Percentiles rank a stretch among this genome's conserved stretches.
These are phyloP conservation scores for Cossypha niveicapilla DNA, from an alignment of 2,797 vertebrate species.

Conservation along the genomic window DNA sequence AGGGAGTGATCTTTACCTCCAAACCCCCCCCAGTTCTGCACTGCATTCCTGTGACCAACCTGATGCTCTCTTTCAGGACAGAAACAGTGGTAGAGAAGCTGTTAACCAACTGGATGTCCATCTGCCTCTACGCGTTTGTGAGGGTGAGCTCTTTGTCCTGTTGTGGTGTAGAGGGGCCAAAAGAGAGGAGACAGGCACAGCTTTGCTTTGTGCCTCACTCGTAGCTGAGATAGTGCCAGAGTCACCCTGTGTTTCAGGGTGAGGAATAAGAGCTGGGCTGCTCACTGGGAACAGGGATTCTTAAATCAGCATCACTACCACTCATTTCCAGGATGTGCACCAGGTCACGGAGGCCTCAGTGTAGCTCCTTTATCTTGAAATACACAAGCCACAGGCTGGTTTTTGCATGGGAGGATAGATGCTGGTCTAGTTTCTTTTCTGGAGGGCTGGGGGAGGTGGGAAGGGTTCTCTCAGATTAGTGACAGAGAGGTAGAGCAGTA, in stretches of 20 bases:
- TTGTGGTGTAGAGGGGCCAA: neutral
- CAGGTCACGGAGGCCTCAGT: neutral
- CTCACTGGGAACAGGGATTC: neutral
- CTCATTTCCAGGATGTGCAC: neutral
- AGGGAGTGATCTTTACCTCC: neutral
- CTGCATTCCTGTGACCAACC: neutral
- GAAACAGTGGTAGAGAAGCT: conserved; percentile 98
- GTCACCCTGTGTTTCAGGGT: neutral
- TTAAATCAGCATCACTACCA: neutral
- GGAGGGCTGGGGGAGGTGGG: neutral
- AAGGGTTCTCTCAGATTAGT: neutral
- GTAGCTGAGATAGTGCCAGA: neutral
- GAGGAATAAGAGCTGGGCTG: neutral
- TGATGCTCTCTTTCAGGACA: conserved; percentile 78
- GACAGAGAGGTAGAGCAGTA: neutral
- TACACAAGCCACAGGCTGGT: neutral
- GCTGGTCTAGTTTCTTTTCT: neutral
- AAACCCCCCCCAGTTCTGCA: neutral
- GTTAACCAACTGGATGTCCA: conserved; percentile 99
- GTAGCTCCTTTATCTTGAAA: neutral
- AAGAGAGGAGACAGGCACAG: neutral
- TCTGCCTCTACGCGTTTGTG: conserved; percentile 92
- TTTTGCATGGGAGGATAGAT: neutral
- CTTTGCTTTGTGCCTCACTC: neutral
- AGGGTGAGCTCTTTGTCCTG: conserved; percentile 76